A percentile compares a stretch with the other conserved stretches of the same genome.
Evolutionary conservation across 2,888 invertebrate genomes (phyloP).

Genomic region (Autographa pulchrina): DNA sequence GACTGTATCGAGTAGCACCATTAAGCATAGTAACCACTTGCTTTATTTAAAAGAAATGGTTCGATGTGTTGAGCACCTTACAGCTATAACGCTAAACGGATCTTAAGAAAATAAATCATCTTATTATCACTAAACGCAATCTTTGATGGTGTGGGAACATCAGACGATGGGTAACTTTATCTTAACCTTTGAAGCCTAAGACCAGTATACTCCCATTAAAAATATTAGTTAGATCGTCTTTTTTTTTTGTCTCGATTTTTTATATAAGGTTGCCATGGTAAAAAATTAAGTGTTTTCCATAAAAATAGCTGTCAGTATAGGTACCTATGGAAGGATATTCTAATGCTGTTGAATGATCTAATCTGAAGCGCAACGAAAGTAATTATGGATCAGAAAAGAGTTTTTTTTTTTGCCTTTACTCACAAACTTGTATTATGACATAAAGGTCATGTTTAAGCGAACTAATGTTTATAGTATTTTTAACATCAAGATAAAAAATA

Average conservation of each 20-base stretch:
- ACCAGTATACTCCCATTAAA: neutral
- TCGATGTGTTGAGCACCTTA: constrained; percentile 9
- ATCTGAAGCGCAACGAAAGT: no score
- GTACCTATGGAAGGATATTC: neutral
- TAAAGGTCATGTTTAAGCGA: no score
- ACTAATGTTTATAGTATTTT: no score
- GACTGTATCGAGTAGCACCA: neutral
- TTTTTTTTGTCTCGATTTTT: neutral
- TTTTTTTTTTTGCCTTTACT: no score
- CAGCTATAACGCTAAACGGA: constrained; percentile 8
- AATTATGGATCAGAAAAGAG: no score
- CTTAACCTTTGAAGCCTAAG: neutral
- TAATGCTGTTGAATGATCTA: no score
- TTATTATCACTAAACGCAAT: constrained; percentile 18
- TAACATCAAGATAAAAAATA: no score
- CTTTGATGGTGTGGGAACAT: constrained; percentile 16
- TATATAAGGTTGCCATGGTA: neutral
- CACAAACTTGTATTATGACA: no score
- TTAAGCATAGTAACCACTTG: neutral
- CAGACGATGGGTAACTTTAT: neutral
- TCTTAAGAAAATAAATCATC: constrained; percentile 16
- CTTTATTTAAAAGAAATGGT: neutral
- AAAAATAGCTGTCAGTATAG: neutral
- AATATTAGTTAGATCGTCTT: neutral
- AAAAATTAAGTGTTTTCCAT: neutral